Evolutionary conservation across 2,888 invertebrate genomes (phyloP), one percentile per base, ranked within the genome.

Genomic region (Elmis aenea): DNA sequence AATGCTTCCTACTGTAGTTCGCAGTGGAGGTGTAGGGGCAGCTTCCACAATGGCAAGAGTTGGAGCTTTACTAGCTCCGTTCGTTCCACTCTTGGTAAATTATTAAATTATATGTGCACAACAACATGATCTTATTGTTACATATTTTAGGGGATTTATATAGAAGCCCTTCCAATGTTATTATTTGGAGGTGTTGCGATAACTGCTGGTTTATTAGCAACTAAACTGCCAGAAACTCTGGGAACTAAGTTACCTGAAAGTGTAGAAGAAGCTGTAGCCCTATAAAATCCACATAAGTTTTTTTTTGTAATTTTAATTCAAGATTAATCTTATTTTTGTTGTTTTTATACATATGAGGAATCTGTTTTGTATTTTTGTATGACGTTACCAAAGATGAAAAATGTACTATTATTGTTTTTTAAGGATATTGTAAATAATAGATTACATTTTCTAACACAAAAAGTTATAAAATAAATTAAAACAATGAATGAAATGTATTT

Each of bases 211-310:
- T 14, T 74, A 2, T 46, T 77, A 18, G 71, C 73, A 0, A 57
- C 79, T n/a, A 62, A 75, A 30, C 57, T 81, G 43, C 81, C 81
- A 1, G 81, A 81, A 68, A 81, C 81, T 4, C 68, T 76, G 46
- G 75, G 73, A 24, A 67, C 64, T 26, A 75, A 75, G 49, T 58
- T 81, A 31, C 81, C 81, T 2, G 79, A 81, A 61, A 78, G 76
- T 13, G 70, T 77, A 30, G 64, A 70, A 46, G 74, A 75, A 46
- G 70, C 71, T 4, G 61, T 69, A 48, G 54, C 51, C 27, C 42
- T 63, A 26, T 55, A 43, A 44, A 45, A 28, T 13, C n/a, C n/a
- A n/a, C n/a, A n/a, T 20, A 13, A n/a, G 12, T 23, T 23, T 23
- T n/a, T n/a, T n/a, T n/a, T n/a, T n/a, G n/a, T n/a, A n/a, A n/a